These are phyloP conservation scores for Hecatera dysodea DNA, from an alignment of 2,888 invertebrate genomes.

Conservation along the genomic window DNA sequence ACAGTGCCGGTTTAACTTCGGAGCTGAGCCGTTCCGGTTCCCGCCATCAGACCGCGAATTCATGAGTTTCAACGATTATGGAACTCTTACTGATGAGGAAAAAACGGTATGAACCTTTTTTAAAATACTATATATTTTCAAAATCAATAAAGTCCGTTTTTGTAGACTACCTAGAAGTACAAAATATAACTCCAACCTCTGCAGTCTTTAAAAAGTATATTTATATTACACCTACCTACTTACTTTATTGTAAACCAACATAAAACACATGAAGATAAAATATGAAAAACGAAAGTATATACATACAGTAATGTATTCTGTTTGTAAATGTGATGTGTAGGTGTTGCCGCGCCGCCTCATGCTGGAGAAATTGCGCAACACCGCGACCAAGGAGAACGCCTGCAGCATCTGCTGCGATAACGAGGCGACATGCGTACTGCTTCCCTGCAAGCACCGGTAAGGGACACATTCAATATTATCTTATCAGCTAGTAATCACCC, in stretches of 20 bases:
- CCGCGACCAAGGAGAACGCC: constrained; percentile 95
- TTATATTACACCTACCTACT: too few relatives aligned
- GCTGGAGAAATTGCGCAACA: constrained; percentile 93
- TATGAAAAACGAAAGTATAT: too few relatives aligned
- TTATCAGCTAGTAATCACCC: neutral
- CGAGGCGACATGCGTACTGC: constrained; percentile 93
- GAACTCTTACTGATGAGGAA: constrained; percentile 93
- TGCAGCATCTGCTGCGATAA: constrained; percentile 97
- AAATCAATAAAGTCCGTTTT: too few relatives aligned
- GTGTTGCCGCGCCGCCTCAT: constrained; percentile 95
- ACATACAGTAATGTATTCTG: too few relatives aligned
- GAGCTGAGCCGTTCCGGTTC: constrained; percentile 94
- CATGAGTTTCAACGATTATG: constrained; percentile 94
- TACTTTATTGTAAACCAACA: too few relatives aligned
- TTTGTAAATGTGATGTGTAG: constrained; percentile 61
- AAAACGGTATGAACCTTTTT: constrained; percentile 85
- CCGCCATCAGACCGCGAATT: constrained; percentile 93
- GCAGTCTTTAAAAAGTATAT: too few relatives aligned
- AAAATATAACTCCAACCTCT: too few relatives aligned
- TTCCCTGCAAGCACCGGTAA: constrained; percentile 96
- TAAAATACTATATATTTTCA: too few relatives aligned
- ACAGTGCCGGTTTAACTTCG: constrained; percentile 98
- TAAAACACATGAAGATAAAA: too few relatives aligned
- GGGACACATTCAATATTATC: neutral
- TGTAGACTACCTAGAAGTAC: too few relatives aligned